Evolutionary conservation across 30 jellyfish, hydroid and myxozoan genomes (phyloP).

Genomic region (Turritopsis dohrnii): DNA sequence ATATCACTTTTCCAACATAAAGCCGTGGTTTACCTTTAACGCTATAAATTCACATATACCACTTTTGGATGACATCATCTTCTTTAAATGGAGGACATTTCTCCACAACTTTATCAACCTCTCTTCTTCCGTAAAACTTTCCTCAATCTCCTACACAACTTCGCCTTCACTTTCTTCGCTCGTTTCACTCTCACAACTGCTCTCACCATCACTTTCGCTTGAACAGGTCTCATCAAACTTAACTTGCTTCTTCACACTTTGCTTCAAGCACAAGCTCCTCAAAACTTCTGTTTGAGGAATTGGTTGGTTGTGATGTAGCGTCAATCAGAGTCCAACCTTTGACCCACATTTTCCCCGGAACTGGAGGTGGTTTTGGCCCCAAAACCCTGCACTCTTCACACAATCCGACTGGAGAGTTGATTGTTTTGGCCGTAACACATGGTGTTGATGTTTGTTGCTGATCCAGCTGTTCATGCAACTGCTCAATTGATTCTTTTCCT

Average conservation of each 20-base stretch:
- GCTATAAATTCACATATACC: neutral
- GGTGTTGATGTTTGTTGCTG: no score
- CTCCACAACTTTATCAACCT: neutral
- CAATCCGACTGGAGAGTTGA: neutral
- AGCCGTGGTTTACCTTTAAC: neutral
- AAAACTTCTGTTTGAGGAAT: no score
- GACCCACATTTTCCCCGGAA: neutral
- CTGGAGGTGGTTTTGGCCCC: neutral
- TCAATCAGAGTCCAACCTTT: neutral
- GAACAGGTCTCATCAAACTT: neutral
- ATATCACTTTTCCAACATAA: constrained; percentile 10
- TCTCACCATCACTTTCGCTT: neutral
- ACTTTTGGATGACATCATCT: constrained; percentile 10
- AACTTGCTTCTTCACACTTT: neutral
- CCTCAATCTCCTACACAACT: neutral
- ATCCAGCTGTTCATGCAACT: no score
- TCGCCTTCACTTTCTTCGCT: neutral
- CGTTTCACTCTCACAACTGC: neutral
- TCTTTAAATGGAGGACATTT: neutral
- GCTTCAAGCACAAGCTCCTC: no score
- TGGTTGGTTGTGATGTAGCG: no score
- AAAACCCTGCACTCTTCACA: neutral
- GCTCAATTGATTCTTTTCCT: no score
- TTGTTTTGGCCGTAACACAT: neutral
- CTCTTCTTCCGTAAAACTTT: neutral